Percentiles rank a stretch among this genome's conserved stretches.
Evolutionary conservation across 2,888 invertebrate genomes (phyloP).

Genomic region (Cephus pygmeus): DNA sequence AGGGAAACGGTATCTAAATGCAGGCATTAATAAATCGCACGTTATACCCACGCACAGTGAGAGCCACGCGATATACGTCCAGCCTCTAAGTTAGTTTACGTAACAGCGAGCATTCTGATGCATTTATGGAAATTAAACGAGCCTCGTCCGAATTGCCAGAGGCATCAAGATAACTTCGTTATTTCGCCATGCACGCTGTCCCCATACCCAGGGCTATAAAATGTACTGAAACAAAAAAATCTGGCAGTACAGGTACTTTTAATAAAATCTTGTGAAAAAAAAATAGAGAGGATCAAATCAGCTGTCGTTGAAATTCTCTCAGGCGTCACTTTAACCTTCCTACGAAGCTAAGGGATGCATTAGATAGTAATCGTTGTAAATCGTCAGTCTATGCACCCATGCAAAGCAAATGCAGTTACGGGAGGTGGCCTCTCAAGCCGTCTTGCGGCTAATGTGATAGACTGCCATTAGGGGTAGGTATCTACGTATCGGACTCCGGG

Average conservation of each 20-base stretch:
- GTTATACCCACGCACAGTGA: slow-evolving; percentile 20
- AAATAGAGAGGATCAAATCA: not conserved
- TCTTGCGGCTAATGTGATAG: slow-evolving; percentile 57
- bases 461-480: slow-evolving; percentile 50
- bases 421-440: slow-evolving; percentile 44
- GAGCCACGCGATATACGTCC: slow-evolving; percentile 21
- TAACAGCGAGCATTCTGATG: slow-evolving; percentile 43
- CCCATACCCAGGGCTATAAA: not conserved
- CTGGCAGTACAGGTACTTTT: not conserved
- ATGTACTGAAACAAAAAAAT: not conserved
- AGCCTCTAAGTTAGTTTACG: slow-evolving; percentile 50
- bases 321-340: not conserved
- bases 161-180: slow-evolving; percentile 44
- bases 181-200: slow-evolving; percentile 25
- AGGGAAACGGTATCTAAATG: slow-evolving; percentile 54
- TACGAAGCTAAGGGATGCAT: not conserved
- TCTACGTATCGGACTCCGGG: not conserved
- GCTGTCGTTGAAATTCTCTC: not conserved
- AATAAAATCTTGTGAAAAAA: not conserved
- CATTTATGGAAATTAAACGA: slow-evolving; percentile 55
- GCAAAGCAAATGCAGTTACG: slow-evolving; percentile 49
- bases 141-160: slow-evolving; percentile 49
- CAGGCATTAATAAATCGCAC: slow-evolving; percentile 58
- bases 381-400: slow-evolving; percentile 41
- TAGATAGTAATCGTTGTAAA: slow-evolving; percentile 33